Base-by-base conservation (phyloP, 1,140 invertebrate genomes). In the Rhagoletis pomonella region DNA sequence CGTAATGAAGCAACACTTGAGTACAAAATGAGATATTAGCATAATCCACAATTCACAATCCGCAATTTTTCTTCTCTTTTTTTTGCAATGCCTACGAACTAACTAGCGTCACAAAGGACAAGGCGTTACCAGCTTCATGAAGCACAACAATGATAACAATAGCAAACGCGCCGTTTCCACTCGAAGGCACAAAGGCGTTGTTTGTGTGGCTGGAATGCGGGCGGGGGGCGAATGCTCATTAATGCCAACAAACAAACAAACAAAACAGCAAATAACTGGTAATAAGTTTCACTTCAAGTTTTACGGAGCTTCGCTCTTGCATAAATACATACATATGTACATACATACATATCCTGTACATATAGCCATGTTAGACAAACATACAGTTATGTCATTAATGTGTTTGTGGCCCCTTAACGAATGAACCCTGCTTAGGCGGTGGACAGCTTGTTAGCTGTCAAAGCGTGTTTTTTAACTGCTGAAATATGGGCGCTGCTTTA, bases 11-110 rank as follows among this genome's bases (percentile, higher is more conserved):
- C 84, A 55, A 17, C 59, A 85, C 84, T 85, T 85, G 50, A 62
- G 59, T 44, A 85, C 84, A 85, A 85, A 85, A 85, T 85, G 84
- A 85, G 84, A 85, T 85, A 85, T 85, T 85, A 85, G 84, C 84
- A 85, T 85, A 85, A 85, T 85, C 84, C 84, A 29, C 29, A 85
- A 85, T 62, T 62, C 58, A 44, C 58, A 62, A 85, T 60, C 58
- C 12, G n/a, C 84, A 17, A 14, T 55, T 7, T 4, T 12, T 55
- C n/a, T 4, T 12, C 47, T 19, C 73, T 44, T 6, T 59, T 6
- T 62, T 12, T 9, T 62, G 4, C 60, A 14, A 12, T 42, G n/a
- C 47, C 7, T 81, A 29, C 2, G 6, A 39, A 19, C n/a, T n/a
- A 5, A 19, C n/a, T n/a, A 5, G 9, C 44, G 1, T 3, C 17